Evolutionary conservation across 2,888 invertebrate species (phyloP), one percentile per base, ranked within the genome.

Genomic region (Tricholauxania praeusta): DNA sequence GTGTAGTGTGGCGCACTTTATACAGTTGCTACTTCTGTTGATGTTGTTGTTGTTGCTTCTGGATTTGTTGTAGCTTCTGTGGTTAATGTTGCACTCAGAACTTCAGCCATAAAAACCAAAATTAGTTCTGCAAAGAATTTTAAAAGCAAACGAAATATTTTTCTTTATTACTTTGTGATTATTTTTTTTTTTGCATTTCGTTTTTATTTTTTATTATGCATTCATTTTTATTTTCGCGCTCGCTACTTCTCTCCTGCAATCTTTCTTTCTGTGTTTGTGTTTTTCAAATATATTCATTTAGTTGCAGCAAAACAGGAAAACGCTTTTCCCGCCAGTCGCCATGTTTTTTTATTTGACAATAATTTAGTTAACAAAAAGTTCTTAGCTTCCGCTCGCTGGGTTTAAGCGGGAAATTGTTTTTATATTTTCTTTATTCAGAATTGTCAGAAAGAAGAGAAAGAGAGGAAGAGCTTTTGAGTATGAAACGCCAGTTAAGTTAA

Each of bases 101-200:
- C 69, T 77, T 72, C 52, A 59, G 72, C 76, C 77, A 77, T 77
- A 76, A 76, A 78, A 74, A 74, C 49, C 53, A 48, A 74, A 77
- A 75, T 67, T 74, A 75, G 72, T 69, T 76, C 79, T 79, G 77
- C 71, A 78, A 79, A 75, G 72, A 78, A 74, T 72, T 72, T 72
- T 28, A 73, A 76, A 72, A 72, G 72, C 57, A 77, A 72, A 73
- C 22, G 70, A 71, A 72, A 59, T 52, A 62, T 73, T 75, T 60
- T 70, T 65, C 70, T 74, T 72, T 72, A 69, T 66, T 71, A 60
- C 59, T 70, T 75, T 70, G 69, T 49, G 68, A 69, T 74, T 63
- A 62, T 71, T 28, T 66, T 49, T 48, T 17, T 28, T 55, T 60
- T 55, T 15, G 12, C 17, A 52, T 64, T 62, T 53, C 48, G 12